Conservation (phyloP, 53 echinoderm and acorn worm genomes). For the Echinarachnius parma region DNA sequence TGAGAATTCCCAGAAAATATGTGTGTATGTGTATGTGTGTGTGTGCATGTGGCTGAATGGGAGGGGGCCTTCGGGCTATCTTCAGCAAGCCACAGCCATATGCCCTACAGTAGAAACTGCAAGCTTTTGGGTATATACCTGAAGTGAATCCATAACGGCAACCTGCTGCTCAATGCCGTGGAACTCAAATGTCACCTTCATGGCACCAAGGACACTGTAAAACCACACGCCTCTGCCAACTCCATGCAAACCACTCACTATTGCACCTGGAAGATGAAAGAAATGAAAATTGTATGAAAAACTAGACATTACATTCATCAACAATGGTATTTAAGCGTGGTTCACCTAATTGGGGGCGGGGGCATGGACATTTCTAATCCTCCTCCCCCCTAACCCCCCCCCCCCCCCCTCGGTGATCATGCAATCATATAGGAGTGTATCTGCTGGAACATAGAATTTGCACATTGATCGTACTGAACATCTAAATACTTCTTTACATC, state of each 20-base stretch:
- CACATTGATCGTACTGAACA: neutral
- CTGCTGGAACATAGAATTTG: neutral
- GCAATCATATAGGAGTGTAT: neutral
- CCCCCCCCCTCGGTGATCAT: neutral
- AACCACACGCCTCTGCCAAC: constrained; percentile 40
- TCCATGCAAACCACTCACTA: constrained; percentile 34
- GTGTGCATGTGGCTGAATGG: neutral
- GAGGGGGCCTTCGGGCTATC: neutral
- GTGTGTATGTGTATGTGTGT: neutral
- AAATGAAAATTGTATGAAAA: neutral
- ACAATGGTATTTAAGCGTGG: too few relatives aligned
- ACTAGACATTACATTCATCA: too few relatives aligned
- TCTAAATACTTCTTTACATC: too few relatives aligned
- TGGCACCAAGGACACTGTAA: constrained; percentile 32
- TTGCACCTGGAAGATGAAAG: neutral
- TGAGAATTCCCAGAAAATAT: too few relatives aligned
- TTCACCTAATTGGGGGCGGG: too few relatives aligned
- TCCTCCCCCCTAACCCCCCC: too few relatives aligned
- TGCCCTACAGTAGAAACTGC: neutral
- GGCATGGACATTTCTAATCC: too few relatives aligned
- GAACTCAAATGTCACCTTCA: constrained; percentile 42
- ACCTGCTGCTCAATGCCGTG: constrained; percentile 8
- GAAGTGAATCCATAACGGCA: constrained; percentile 18
- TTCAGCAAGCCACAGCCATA: neutral
- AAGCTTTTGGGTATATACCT: constrained; percentile 3